Evolutionary conservation across 2,888 invertebrate genomes (phyloP).

Genomic region (Agrotis segetum): DNA sequence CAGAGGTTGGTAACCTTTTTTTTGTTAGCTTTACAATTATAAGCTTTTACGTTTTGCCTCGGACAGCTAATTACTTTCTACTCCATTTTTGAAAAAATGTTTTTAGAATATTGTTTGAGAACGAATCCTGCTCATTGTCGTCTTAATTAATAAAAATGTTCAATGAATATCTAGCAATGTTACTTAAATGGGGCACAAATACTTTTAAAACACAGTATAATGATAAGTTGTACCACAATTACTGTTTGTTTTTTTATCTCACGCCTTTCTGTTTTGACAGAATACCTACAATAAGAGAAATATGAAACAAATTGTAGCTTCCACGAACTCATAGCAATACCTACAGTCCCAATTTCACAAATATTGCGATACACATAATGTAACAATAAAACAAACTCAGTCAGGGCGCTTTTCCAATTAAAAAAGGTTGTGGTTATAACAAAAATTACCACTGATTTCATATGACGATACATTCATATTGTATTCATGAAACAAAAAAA

Average conservation of each 20-base stretch:
- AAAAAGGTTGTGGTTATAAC: slow-evolving; percentile 41
- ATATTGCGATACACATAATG: slow-evolving; percentile 18
- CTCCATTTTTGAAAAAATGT: slow-evolving; percentile 5
- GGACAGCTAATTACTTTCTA: slow-evolving; percentile 4
- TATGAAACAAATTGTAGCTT: slow-evolving; percentile 6
- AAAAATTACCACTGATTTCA: slow-evolving; percentile 40
- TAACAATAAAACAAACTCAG: slow-evolving; percentile 24
- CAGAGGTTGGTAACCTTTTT: slow-evolving; percentile 31
- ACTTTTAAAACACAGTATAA: neutral
- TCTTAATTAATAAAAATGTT: slow-evolving; percentile 1
- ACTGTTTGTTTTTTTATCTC: neutral
- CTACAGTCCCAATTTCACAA: slow-evolving; percentile 22
- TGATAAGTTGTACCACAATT: neutral
- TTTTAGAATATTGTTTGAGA: slow-evolving; percentile 10
- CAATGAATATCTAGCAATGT: neutral
- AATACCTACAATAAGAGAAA: neutral
- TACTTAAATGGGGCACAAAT: neutral
- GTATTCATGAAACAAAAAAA: slow-evolving; percentile 32
- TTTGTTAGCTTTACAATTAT: slow-evolving; percentile 11
- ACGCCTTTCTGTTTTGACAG: neutral
- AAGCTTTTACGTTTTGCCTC: slow-evolving; percentile 29
- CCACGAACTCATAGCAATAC: neutral
- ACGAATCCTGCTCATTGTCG: neutral
- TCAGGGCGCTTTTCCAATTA: slow-evolving; percentile 49
- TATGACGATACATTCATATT: slow-evolving; percentile 38